Conservation (phyloP, 2,888 invertebrate genomes). For the Petrophora chlorosata region DNA sequence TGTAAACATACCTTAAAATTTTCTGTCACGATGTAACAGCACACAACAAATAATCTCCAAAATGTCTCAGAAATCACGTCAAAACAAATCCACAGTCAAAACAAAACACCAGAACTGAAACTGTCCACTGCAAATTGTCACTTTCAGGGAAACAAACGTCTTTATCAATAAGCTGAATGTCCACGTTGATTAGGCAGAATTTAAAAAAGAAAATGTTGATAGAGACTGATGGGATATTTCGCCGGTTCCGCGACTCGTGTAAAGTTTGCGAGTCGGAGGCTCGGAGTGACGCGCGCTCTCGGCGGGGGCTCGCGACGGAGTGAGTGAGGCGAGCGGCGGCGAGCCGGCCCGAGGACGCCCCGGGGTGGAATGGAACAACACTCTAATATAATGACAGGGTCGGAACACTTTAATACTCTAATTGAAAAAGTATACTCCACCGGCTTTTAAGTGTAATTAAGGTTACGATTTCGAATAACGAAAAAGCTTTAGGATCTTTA, state of each 20-base stretch:
- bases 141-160: slow-evolving; percentile 51
- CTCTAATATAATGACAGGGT: slow-evolving; percentile 83
- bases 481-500: slow-evolving; percentile 39
- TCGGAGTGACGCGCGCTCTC: slow-evolving; percentile 48
- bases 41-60: slow-evolving; percentile 23
- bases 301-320: slow-evolving; percentile 62
- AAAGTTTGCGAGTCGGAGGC: slow-evolving; percentile 65
- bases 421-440: slow-evolving; percentile 81
- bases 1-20: slow-evolving; percentile 16
- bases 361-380: slow-evolving; percentile 80
- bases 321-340: slow-evolving; percentile 60
- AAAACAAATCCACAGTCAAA: slow-evolving; percentile 68
- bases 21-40: neutral
- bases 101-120: slow-evolving; percentile 52
- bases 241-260: slow-evolving; percentile 59
- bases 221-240: slow-evolving; percentile 37
- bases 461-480: slow-evolving; percentile 60
- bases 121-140: slow-evolving; percentile 64
- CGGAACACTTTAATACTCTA: slow-evolving; percentile 83
- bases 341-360: slow-evolving; percentile 52
- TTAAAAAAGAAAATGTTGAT: slow-evolving; percentile 26
- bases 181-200: slow-evolving; percentile 22
- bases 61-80: slow-evolving; percentile 48
- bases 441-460: slow-evolving; percentile 76
- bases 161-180: slow-evolving; percentile 23